Evolutionary conservation across 1,140 invertebrate species (phyloP).

Genomic region (Bombus superbus): DNA sequence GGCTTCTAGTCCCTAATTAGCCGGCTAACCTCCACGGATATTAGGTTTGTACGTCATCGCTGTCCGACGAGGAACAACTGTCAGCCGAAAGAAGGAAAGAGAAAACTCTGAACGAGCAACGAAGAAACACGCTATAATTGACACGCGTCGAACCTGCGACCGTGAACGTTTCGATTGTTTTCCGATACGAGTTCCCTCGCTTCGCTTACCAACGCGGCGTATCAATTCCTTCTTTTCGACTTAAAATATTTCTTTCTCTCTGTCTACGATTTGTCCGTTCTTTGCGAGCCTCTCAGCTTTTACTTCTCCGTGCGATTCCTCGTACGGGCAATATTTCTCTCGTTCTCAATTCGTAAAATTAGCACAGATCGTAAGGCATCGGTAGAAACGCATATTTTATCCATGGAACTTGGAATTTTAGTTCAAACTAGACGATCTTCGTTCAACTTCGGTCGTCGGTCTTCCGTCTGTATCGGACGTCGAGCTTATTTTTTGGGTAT

Average conservation of each 20-base stretch:
- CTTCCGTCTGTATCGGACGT: not conserved
- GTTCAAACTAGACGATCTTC: not conserved
- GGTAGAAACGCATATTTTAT: not conserved
- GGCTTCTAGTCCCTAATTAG: slow-evolving; percentile 67
- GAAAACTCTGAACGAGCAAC: not conserved
- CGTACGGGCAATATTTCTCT: not conserved
- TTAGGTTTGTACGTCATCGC: slow-evolving; percentile 62
- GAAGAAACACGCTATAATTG: slow-evolving; percentile 43
- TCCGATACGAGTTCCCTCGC: slow-evolving; percentile 62
- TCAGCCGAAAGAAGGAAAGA: not conserved
- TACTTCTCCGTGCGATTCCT: not conserved
- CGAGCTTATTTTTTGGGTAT: no score
- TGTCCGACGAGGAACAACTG: not conserved
- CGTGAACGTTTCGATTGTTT: slow-evolving; percentile 72
- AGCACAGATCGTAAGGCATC: not conserved
- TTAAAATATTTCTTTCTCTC: not conserved
- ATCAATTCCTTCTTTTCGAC: not conserved
- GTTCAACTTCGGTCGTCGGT: fast-evolving
- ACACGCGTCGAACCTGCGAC: slow-evolving; percentile 52
- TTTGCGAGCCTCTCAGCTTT: not conserved
- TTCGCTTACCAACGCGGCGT: not conserved
- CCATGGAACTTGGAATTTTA: not conserved
- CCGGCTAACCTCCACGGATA: slow-evolving; percentile 60
- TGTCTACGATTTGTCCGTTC: not conserved
- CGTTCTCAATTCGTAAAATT: not conserved